Evolutionary conservation across 2,113 vertebrate species (phyloP), one percentile per base, ranked within the genome.

Genomic region (Paramisgurnus dabryanus): DNA sequence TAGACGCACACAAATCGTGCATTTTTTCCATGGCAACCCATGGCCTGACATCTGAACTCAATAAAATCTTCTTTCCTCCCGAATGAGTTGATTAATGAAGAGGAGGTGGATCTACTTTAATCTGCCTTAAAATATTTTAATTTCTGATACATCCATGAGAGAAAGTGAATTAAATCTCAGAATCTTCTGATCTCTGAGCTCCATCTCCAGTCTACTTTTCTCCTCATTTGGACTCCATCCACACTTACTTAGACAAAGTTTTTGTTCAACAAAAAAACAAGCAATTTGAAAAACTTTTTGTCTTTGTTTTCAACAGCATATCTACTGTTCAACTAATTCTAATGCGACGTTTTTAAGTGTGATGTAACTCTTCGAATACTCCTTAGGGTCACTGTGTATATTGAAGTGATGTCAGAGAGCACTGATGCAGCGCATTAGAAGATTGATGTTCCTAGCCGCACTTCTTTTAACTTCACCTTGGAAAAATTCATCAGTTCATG

Each of bases 11-110:
- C 65, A 58, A 18, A 79, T 74, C 34, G 77, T 18, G 71, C 82
- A 79, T 76, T 85, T 57, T 64, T 87, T 84, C 85, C 73, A 78
- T 76, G 85, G 76, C 61, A 85, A 85, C 74, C 64, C 78, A 71
- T 74, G 86, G 81, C 61, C 47, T 84, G 85, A 81, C 83, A 77
- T 83, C 85, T 71, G 58, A 68, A 50, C 66, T 64, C 68, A 53
- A 86, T 84, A 82, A 70, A 70, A 80, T 60, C 12, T 13, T 64
- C n/a, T 47, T 78, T 53, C 50, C 53, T 83, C 80, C 68, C 67
- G 65, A 82, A 75, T 80, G 68, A 79, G 66, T 67, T 73, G 74
- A 57, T 53, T 79, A 78, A 78, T 61, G 78, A 82, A 75, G 78
- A 67, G 39, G 78, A 64, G 74, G 76, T 49, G 68, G 76, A 83